phyloP scores from a whole-genome alignment of 2,888 invertebrate species.

The Ormyrus thymus region DNA sequence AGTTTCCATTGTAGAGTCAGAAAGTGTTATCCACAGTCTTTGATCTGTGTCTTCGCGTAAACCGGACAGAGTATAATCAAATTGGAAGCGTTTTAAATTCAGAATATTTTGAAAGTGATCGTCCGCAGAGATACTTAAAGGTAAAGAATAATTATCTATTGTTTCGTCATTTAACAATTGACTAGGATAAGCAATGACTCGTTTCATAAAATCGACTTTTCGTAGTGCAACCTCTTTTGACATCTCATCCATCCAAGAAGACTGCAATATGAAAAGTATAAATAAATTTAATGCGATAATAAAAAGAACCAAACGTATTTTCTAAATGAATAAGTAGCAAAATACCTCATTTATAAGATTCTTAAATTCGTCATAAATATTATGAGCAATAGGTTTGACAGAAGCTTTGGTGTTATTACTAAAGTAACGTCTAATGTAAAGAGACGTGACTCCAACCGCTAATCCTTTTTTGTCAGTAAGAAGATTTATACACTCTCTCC shows the following conservation, averaged over 20 bases:
- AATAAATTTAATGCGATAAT: background rate
- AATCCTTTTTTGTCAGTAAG: slow-evolving; percentile 11
- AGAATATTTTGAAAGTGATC: slow-evolving; percentile 21
- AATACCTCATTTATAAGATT: slow-evolving; percentile 14
- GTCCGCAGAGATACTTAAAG: slow-evolving; percentile 2
- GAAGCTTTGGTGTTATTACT: slow-evolving; percentile 3
- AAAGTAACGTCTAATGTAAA: slow-evolving; percentile 48
- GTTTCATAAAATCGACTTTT: slow-evolving; percentile 40
- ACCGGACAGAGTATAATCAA: background rate
- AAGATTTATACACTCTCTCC: slow-evolving; percentile 28
- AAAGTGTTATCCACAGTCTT: slow-evolving; percentile 30
- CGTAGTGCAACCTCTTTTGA: slow-evolving; percentile 20
- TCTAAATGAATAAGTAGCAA: background rate
- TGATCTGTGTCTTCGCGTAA: slow-evolving; percentile 1
- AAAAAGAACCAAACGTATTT: background rate
- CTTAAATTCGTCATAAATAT: slow-evolving; percentile 27
- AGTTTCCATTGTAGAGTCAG: slow-evolving; percentile 18
- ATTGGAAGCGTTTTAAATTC: slow-evolving; percentile 34
- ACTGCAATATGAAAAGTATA: background rate
- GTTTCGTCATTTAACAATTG: slow-evolving; percentile 31
- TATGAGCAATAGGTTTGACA: slow-evolving; percentile 13
- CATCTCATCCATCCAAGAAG: slow-evolving; percentile 20
- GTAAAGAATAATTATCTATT: slow-evolving; percentile 22
- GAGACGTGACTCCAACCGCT: slow-evolving; percentile 30
- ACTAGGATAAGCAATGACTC: slow-evolving; percentile 41